A percentile compares a stretch with the other conserved stretches of the same genome.
These are phyloP conservation scores for Chrysolina americana DNA, from an alignment of 2,888 invertebrate genomes.

Conservation along the genomic window DNA sequence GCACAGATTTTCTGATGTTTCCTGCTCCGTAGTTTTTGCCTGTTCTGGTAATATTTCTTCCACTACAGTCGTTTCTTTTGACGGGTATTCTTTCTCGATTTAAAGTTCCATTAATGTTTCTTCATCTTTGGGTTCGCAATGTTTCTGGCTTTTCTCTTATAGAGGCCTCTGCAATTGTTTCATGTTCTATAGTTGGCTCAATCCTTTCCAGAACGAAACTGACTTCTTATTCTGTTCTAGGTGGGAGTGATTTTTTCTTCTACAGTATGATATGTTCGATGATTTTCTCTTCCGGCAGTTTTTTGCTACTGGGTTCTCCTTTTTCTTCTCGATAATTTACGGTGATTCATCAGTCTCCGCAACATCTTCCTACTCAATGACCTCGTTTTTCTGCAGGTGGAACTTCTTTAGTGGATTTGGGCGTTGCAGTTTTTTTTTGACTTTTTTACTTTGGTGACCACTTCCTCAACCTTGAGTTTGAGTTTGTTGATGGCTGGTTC, in stretches of 20 bases:
- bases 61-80: constrained; percentile 58
- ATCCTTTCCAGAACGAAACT: constrained; percentile 55
- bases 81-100: constrained; percentile 58
- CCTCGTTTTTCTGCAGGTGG: too few relatives aligned
- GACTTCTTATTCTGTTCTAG: constrained; percentile 50
- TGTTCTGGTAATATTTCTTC: constrained; percentile 67
- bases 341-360: too few relatives aligned
- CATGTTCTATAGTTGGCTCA: constrained; percentile 56
- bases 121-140: constrained; percentile 63
- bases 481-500: constrained; percentile 36
- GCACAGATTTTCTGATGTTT: constrained; percentile 50
- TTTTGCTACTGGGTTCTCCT: neutral
- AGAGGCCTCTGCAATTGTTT: constrained; percentile 45
- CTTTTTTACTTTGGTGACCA: constrained; percentile 45
- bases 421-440: constrained; percentile 34
- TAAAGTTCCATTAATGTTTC: constrained; percentile 43
- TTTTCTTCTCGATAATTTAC: too few relatives aligned
- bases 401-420: constrained; percentile 8
- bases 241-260: constrained; percentile 23
- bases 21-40: constrained; percentile 60
- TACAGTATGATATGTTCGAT: constrained; percentile 8
- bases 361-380: too few relatives aligned
- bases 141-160: constrained; percentile 53
- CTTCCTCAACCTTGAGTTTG: constrained; percentile 33
- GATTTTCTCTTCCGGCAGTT: constrained; percentile 57